A percentile compares a stretch with the other conserved stretches of the same genome.
Evolutionary conservation across 2,113 vertebrate species (phyloP).

Genomic region (Antennarius striatus): DNA sequence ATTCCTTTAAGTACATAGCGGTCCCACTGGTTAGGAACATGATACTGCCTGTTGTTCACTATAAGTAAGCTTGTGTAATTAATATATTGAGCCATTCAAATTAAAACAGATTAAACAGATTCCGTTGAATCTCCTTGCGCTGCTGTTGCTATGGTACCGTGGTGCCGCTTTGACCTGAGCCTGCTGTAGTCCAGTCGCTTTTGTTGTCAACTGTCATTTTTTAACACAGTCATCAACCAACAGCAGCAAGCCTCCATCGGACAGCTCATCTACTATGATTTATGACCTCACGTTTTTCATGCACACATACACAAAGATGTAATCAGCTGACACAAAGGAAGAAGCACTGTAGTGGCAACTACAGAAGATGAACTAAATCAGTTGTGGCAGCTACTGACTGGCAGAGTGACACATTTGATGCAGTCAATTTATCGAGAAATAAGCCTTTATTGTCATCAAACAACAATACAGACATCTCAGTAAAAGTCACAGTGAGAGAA

Average conservation of each 20-base stretch:
- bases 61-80: no score
- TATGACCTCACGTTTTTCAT: conserved; percentile 29
- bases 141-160: no score
- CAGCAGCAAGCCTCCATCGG: conserved; percentile 12
- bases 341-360: conserved; percentile 3
- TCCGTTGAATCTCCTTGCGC: neutral
- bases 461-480: conserved; percentile 18
- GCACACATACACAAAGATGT: conserved; percentile 8
- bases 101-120: neutral
- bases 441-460: conserved; percentile 47
- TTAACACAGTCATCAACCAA: conserved; percentile 57
- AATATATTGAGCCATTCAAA: no score
- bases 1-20: no score
- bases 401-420: conserved; percentile 39
- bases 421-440: conserved; percentile 48
- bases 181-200: conserved; percentile 26
- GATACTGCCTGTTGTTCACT: no score
- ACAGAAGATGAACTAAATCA: conserved; percentile 42
- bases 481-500: conserved; percentile 1
- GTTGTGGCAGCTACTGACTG: conserved; percentile 36
- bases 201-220: conserved; percentile 44
- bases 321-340: conserved; percentile 41
- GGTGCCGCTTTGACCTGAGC: neutral
- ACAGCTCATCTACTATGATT: conserved; percentile 50
- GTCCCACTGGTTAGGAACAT: no score